Evolutionary conservation across 53 echinoderm and acorn worm genomes (phyloP).

Genomic region (Holothuria leucospilota): DNA sequence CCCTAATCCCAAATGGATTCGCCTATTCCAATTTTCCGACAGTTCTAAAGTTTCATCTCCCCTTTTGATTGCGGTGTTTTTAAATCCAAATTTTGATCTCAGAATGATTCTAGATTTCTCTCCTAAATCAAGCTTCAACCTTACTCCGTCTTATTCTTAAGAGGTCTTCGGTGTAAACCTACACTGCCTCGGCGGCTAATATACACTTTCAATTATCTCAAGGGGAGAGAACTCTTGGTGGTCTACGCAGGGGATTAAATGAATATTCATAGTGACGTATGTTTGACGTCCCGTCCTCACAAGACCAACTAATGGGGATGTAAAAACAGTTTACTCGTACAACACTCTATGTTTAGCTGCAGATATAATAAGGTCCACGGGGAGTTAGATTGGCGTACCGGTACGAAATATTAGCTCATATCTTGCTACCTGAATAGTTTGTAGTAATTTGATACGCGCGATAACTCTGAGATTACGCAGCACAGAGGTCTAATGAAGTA

Average conservation of each 20-base stretch:
- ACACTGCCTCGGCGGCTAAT: constrained; percentile 10
- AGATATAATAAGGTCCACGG: too few relatives aligned
- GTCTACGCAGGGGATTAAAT: constrained; percentile 10
- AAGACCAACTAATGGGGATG: too few relatives aligned
- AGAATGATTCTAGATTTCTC: background rate
- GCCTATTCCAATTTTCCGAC: constrained; percentile 3
- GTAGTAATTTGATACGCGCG: too few relatives aligned
- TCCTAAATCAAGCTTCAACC: constrained; percentile 16
- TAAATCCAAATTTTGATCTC: constrained; percentile 13
- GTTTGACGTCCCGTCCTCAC: too few relatives aligned
- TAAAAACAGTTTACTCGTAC: too few relatives aligned
- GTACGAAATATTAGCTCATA: too few relatives aligned
- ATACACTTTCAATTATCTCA: constrained; percentile 37
- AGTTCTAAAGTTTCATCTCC: constrained; percentile 37
- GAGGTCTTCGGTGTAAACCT: constrained; percentile 11
- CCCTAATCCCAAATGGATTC: constrained; percentile 40
- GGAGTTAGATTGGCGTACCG: too few relatives aligned
- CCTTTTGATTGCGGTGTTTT: background rate
- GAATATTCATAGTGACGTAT: constrained; percentile 38
- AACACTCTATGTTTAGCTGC: too few relatives aligned
- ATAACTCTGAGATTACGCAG: too few relatives aligned
- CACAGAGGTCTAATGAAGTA: too few relatives aligned
- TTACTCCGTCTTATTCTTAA: background rate
- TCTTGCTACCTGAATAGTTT: too few relatives aligned
- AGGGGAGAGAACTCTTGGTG: constrained; percentile 32